These are phyloP conservation scores for Lepidocyrtoides sp. DNA, from an alignment of 2,888 invertebrate species.

Conservation along the genomic window DNA sequence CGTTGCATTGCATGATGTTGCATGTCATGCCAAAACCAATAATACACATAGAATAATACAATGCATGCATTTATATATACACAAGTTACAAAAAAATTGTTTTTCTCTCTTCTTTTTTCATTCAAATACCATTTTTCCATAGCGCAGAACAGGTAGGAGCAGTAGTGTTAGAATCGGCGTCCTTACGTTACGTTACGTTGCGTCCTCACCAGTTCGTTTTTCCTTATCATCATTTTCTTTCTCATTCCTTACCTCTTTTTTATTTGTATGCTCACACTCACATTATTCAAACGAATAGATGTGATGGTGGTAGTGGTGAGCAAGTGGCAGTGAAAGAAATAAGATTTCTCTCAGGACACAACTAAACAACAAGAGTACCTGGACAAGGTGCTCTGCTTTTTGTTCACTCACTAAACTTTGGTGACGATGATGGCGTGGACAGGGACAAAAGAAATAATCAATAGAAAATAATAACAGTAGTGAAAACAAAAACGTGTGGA, in stretches of 20 bases:
- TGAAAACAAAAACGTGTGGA: too few relatives aligned
- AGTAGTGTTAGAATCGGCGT: conserved; percentile 76
- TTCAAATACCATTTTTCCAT: conserved; percentile 53
- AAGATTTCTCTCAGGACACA: too few relatives aligned
- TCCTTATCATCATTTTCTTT: background rate
- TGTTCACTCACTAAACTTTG: too few relatives aligned
- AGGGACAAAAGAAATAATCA: background rate
- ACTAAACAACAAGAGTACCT: too few relatives aligned
- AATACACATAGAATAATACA: background rate
- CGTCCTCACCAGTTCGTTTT: conserved; percentile 42
- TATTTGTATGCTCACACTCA: too few relatives aligned
- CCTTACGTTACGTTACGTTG: conserved; percentile 60
- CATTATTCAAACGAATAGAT: too few relatives aligned
- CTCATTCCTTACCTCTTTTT: too few relatives aligned
- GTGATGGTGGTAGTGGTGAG: too few relatives aligned
- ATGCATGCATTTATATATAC: background rate
- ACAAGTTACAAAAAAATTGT: background rate
- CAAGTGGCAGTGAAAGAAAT: too few relatives aligned
- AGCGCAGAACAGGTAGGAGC: conserved; percentile 43
- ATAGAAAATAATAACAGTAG: background rate
- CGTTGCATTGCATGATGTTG: too few relatives aligned
- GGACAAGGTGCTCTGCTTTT: too few relatives aligned
- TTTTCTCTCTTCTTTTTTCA: background rate
- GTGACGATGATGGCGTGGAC: too few relatives aligned
- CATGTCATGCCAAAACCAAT: background rate